Evolutionary conservation across 1,140 invertebrate genomes (phyloP), one percentile per base, ranked within the genome.

Genomic region (Acyrthosiphon pisum): DNA sequence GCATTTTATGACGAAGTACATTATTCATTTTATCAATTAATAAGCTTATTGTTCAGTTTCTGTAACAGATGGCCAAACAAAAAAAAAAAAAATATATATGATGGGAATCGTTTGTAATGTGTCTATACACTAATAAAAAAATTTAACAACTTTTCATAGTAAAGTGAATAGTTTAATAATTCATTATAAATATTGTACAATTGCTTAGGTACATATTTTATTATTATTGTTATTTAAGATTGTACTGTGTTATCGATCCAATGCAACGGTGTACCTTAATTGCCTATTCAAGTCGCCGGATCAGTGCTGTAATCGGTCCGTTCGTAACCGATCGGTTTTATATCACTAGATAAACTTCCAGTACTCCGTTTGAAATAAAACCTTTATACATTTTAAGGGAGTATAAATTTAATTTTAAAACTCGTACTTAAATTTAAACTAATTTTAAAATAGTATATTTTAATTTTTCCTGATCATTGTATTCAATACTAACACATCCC

Each of bases 201-300:
- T n/a, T 0, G 20, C 14, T 46, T 35, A 22, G 50, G 50, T 53
- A 20, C 50, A 50, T 50, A 18, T 20, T 50, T 50, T 50, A 50
- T 50, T 50, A 50, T 50, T 44, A 30, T 44, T 83, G 46, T 86
- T 30, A 18, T 30, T 30, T 26, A 84, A 37, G 81, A 46, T 41
- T 30, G 46, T 44, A 46, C 26, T 7, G 26, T n/a, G 23, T 86
- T 86, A 86, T 87, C 46, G 44, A 87, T 46, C 30, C 30, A 48
- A 87, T n/a, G 86, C 86, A 87, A 87, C 86, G 48, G 86, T n/a
- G 86, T 87, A 87, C 86, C 20, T 20, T 20, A 48, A 87, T 87
- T 87, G 86, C 44, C 86, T 87, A 87, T 87, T 87, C 30, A n/a
- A 48, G 86, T 87, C 86, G 44, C 86, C 86, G 41, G 44, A 26